Evolutionary conservation across 2,113 vertebrate species (phyloP).

Genomic region (Erpornis zantholeuca): DNA sequence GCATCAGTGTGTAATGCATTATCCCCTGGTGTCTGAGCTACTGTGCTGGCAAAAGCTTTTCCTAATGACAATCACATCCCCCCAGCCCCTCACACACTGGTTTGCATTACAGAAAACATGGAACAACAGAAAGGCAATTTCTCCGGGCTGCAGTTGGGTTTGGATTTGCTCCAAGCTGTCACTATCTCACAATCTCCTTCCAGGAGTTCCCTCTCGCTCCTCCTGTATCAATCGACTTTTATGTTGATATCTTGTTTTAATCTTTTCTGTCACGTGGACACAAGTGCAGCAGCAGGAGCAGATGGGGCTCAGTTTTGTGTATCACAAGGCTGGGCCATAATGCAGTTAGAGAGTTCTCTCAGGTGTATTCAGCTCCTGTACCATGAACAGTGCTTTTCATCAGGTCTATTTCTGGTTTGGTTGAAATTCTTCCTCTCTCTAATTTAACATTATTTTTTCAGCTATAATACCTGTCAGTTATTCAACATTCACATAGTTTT

Average conservation of each 20-base stretch:
- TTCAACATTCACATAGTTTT: neutral
- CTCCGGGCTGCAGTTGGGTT: neutral
- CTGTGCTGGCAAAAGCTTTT: constrained; percentile 53
- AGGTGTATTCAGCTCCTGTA: neutral
- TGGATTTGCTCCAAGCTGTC: constrained; percentile 33
- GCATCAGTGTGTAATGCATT: constrained; percentile 8
- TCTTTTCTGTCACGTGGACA: neutral
- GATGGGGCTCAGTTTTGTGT: neutral
- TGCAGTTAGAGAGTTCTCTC: neutral
- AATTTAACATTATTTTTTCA: neutral
- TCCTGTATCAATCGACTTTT: neutral
- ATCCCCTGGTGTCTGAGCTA: constrained; percentile 51
- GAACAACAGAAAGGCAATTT: constrained; percentile 2
- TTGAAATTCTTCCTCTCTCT: neutral
- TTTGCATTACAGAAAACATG: constrained; percentile 52
- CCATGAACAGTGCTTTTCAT: neutral
- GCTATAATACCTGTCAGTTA: neutral
- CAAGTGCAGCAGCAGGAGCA: neutral
- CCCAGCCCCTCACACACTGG: neutral
- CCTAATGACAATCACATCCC: constrained; percentile 41
- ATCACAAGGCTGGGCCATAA: neutral
- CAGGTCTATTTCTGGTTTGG: neutral
- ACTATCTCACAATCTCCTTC: constrained; percentile 42
- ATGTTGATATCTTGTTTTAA: constrained; percentile 27
- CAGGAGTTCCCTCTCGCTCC: constrained; percentile 9